Evolutionary conservation across 1,140 invertebrate species (phyloP), one percentile per base, ranked within the genome.

Genomic region (Saccostrea glomerata): DNA sequence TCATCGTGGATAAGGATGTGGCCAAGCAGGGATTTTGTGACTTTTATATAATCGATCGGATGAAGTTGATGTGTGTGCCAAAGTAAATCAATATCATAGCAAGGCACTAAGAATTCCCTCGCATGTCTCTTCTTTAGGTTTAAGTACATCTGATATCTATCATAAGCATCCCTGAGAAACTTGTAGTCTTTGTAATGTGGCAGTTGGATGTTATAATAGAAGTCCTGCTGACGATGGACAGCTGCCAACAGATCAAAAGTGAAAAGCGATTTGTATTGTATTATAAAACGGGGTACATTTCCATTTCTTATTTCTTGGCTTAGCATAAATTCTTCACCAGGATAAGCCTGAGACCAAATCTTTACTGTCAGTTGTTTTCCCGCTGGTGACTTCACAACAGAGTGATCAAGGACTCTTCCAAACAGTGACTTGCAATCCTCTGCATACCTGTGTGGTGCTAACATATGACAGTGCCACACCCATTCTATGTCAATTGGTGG

Each of bases 21-120:
- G 11, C 95, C 95, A 25, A 96, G 91, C 30, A 96, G 92, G 13
- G 90, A 91, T 11, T 89, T 89, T 85, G 94, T 95, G 87, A 96
- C 95, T 70, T 93, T 86, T 73, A 91, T 87, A 90, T 96, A 96
- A 54, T 89, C 91, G 12, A 92, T n/a, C 55, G 95, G 95, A 92
- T 95, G 94, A 17, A 96, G 91, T 90, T 96, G 95, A 92, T 96
- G 95, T 25, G 95, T 93, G 88, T 96, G 95, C 95, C 95, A 96
- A 55, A 95, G 92, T 11, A 96, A 86, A 89, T 96, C 95, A 90
- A 95, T 95, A 88, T 95, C 95, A 86, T 96, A 96, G 90, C 96
- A 96, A 1, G 95, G 95, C 4, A 95, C 95, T 23, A 96, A 91
- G 88, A 96, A 96, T 23, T 92, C 90, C 25, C 94, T 94, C 11